Evolutionary conservation across 1,140 invertebrate genomes (phyloP).

Genomic region (Drosophila paulistorum): DNA sequence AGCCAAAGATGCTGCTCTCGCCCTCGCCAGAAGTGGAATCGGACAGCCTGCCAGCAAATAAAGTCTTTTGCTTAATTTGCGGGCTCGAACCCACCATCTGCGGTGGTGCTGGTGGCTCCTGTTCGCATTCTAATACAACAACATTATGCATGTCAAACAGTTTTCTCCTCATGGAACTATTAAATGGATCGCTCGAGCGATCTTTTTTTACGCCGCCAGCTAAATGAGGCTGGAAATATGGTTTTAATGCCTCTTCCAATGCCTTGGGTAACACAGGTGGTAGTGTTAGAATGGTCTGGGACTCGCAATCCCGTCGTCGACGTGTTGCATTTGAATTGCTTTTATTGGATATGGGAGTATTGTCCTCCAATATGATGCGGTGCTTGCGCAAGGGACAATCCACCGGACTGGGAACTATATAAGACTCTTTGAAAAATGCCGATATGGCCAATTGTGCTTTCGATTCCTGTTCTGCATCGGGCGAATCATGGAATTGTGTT

Average conservation of each 20-base stretch:
- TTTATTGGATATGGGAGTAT: slow-evolving; percentile 74
- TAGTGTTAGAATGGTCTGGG: slow-evolving; percentile 84
- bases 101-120: slow-evolving; percentile 24
- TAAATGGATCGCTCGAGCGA: slow-evolving; percentile 49
- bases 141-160: slow-evolving; percentile 74
- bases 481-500: slow-evolving; percentile 83
- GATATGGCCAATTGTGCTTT: slow-evolving; percentile 84
- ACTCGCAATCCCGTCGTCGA: slow-evolving; percentile 61
- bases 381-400: slow-evolving; percentile 76
- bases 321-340: slow-evolving; percentile 18
- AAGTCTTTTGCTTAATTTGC: slow-evolving; percentile 55
- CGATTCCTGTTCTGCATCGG: slow-evolving; percentile 84
- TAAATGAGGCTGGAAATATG: slow-evolving; percentile 83
- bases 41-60: slow-evolving; percentile 70
- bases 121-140: slow-evolving; percentile 57
- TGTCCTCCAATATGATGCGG: slow-evolving; percentile 71
- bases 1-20: slow-evolving; percentile 69
- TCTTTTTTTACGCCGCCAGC: slow-evolving; percentile 37
- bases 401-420: slow-evolving; percentile 84
- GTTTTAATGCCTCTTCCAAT: slow-evolving; percentile 84
- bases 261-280: slow-evolving; percentile 83
- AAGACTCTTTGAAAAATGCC: slow-evolving; percentile 84
- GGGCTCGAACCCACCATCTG: slow-evolving; percentile 71
- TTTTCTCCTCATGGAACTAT: slow-evolving; percentile 75
- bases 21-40: slow-evolving; percentile 58